Evolutionary conservation across 2,113 vertebrate genomes (phyloP), one percentile per base, ranked within the genome.

Genomic region (Epinephelus cyanopodus): DNA sequence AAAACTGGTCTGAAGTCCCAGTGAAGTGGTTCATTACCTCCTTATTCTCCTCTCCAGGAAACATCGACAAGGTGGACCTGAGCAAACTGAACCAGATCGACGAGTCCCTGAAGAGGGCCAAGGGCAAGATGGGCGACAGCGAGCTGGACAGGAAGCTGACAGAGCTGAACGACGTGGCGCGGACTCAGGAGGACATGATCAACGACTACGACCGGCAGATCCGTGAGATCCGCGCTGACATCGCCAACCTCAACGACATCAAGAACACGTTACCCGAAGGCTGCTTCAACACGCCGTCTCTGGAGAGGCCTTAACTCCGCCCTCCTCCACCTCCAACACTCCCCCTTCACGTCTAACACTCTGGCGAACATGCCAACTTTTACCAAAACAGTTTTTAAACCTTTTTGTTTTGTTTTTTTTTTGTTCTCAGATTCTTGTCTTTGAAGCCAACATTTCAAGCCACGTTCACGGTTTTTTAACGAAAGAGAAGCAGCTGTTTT

Each of bases 231-330:
- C 89, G 94, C 64, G 96, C 95, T 53, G 98, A 99, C 95, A 99
- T 99, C 85, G 91, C 48, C 89, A 99, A 99, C 92, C 96, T 99
- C 68, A 96, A 97, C 12, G 98, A 99, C 94, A 99, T 99, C 96
- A 98, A 95, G 95, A 97, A 96, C 87, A 98, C 97, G 66, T 93
- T 99, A 89, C 98, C 98, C 0, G 93, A 96, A 0, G 98, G 98
- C 93, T 99, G 98, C 94, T 99, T 98, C 89, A 99, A 99, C 94
- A 99, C 97, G 83, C 96, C 97, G 19, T 97, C 97, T 81, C 96
- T 99, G 54, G 98, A 99, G 92, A 96, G 93, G 83, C 97, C 98
- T 48, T 96, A 95, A 82, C 83, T 66, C 75, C 47, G 14, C 65
- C 76, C 78, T 18, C 19, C 64, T 47, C 27, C 53, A 3, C 70